A percentile compares a stretch with the other conserved stretches of the same genome.
These are phyloP conservation scores for Apteryx owenii DNA, from an alignment of 2,113 vertebrate species.

Conservation along the genomic window DNA sequence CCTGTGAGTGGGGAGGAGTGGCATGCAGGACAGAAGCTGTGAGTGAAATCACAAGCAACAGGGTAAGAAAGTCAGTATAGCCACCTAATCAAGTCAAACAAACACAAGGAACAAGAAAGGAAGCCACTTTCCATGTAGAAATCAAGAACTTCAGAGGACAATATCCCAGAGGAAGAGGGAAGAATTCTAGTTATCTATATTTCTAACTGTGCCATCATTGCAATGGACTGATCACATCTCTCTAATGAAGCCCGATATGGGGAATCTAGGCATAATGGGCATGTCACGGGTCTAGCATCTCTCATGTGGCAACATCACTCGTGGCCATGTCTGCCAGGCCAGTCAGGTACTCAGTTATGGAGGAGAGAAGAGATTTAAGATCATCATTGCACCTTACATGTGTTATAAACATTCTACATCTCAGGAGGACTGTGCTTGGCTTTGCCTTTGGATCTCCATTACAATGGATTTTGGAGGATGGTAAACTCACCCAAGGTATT, in stretches of 20 bases:
- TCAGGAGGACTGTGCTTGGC: neutral
- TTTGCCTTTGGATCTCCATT: neutral
- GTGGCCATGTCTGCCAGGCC: neutral
- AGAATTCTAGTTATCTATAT: neutral
- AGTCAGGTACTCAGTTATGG: neutral
- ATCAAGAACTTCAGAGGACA: neutral
- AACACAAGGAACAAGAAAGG: neutral
- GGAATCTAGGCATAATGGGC: neutral
- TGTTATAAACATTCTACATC: neutral
- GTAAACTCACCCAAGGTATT: neutral
- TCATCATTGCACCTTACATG: neutral
- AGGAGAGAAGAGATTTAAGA: neutral
- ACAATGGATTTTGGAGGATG: neutral
- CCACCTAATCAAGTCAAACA: neutral
- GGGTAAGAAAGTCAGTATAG: neutral
- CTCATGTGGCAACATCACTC: neutral
- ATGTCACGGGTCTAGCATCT: neutral
- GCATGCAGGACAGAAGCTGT: neutral
- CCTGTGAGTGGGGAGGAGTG: accelerated
- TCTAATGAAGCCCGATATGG: neutral
- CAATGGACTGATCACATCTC: neutral
- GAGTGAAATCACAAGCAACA: neutral
- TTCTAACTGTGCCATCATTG: neutral
- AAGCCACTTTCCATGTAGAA: neutral
- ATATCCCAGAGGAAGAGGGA: neutral